phyloP scores from a whole-genome alignment of 2,888 invertebrate genomes.

The Nephrotoma appendiculata region DNA sequence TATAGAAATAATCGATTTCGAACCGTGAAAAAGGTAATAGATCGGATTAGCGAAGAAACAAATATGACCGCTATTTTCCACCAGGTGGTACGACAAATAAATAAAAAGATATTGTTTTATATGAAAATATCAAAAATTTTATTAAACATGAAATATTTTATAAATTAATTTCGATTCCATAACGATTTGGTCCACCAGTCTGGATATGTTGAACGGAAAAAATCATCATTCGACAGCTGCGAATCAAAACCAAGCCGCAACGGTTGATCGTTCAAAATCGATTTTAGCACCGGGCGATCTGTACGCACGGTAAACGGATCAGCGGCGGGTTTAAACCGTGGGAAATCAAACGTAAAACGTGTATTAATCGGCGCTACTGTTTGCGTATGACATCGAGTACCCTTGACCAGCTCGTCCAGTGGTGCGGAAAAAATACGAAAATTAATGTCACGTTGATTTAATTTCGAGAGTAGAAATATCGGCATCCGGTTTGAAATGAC shows the following conservation, averaged over 20 bases:
- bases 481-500: constrained; percentile 73
- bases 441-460: constrained; percentile 63
- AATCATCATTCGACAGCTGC: neutral
- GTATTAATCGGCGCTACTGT: neutral
- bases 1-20: neutral
- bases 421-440: constrained; percentile 62
- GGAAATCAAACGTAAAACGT: neutral
- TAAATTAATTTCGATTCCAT: neutral
- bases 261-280: neutral
- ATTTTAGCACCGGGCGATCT: neutral
- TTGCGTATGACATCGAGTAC: constrained; percentile 54
- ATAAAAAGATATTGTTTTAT: neutral
- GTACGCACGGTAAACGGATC: neutral
- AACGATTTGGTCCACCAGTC: neutral
- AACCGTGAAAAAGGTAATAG: neutral
- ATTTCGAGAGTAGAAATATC: constrained; percentile 48
- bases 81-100: neutral
- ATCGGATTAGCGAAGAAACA: neutral
- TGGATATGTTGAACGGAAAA: neutral
- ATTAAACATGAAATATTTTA: neutral
- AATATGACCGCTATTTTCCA: neutral
- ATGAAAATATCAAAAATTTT: neutral
- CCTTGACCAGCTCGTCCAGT: constrained; percentile 44
- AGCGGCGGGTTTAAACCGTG: neutral
- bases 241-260: neutral